Evolutionary conservation across 2,888 invertebrate genomes (phyloP), one percentile per base, ranked within the genome.

Genomic region (Ophonus ardosiacus): DNA sequence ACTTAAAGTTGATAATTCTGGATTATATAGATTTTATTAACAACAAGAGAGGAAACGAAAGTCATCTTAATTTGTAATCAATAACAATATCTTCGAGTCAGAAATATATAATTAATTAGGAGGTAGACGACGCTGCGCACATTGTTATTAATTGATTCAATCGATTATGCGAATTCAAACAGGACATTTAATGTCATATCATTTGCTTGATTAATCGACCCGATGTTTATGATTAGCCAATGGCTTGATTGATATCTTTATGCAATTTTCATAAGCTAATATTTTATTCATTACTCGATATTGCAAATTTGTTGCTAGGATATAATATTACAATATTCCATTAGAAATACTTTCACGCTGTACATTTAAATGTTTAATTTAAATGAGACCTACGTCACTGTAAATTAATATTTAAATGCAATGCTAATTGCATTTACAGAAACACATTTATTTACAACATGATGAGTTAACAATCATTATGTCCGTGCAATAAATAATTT

Each of bases 151-250:
- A 68, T 68, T 68, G 38, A 24, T 68, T n/a, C 6, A 38, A 7
- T n/a, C 31, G n/a, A 68, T 68, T 68, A 68, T 38, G 68, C 38
- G 68, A 68, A 68, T 68, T 38, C 38, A 38, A 68, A n/a, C 68
- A 38, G n/a, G 68, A 68, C 38, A 31, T 31, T 38, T 68, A 68
- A 68, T 68, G 68, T 68, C 68, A 31, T 31, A 68, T 68, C 68
- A 68, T 68, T 68, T 31, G 38, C 68, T 68, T 68, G 68, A 68
- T 68, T 68, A 68, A 68, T 40, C 31, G 15, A 7, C 38, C 68
- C 68, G 68, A 68, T 68, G 68, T 15, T 38, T 68, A 38, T 38
- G 68, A 68, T 68, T 68, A 68, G 68, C 68, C 68, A 38, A 68
- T 38, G 31, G 10, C 13, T 24, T 68, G 68, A 68, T 68, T 68